These are phyloP conservation scores for Procambarus virginalis DNA, from an alignment of 1,140 invertebrate genomes.

Conservation along the genomic window DNA sequence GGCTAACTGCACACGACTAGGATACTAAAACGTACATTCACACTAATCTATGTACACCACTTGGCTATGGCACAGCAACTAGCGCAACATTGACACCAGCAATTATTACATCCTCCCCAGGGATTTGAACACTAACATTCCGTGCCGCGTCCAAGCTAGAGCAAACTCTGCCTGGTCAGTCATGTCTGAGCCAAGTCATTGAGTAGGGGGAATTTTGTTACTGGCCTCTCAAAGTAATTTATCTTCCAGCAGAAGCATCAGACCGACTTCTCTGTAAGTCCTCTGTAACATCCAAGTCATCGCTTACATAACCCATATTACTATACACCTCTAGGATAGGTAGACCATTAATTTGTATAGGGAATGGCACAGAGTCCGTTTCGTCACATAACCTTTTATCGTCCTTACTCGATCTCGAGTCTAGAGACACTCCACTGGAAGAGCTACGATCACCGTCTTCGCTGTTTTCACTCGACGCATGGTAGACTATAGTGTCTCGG, in stretches of 20 bases:
- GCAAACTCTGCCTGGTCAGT: conserved; percentile 1
- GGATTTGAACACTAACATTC: neutral
- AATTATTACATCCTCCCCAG: conserved; percentile 19
- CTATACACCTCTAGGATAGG: conserved; percentile 72
- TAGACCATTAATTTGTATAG: conserved; percentile 75
- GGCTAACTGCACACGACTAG: neutral
- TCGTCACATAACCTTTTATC: conserved; percentile 77
- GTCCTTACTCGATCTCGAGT: conserved; percentile 82
- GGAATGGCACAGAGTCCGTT: conserved; percentile 74
- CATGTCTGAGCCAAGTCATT: neutral
- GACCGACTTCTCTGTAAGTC: conserved; percentile 1
- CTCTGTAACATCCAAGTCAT: conserved; percentile 67
- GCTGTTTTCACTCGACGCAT: conserved; percentile 68
- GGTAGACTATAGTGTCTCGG: conserved; percentile 20
- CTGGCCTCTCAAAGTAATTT: conserved; percentile 8
- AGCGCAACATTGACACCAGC: conserved; percentile 22
- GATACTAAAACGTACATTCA: conserved; percentile 30
- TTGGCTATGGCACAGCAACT: conserved; percentile 45
- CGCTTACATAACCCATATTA: conserved; percentile 73
- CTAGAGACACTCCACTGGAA: conserved; percentile 84
- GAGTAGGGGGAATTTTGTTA: neutral
- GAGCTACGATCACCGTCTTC: conserved; percentile 89
- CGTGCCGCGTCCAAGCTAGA: neutral
- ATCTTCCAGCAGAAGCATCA: conserved; percentile 30
- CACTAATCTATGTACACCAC: conserved; percentile 60